Base-by-base conservation (phyloP, 2,888 invertebrate genomes). In the Elegia similella region DNA sequence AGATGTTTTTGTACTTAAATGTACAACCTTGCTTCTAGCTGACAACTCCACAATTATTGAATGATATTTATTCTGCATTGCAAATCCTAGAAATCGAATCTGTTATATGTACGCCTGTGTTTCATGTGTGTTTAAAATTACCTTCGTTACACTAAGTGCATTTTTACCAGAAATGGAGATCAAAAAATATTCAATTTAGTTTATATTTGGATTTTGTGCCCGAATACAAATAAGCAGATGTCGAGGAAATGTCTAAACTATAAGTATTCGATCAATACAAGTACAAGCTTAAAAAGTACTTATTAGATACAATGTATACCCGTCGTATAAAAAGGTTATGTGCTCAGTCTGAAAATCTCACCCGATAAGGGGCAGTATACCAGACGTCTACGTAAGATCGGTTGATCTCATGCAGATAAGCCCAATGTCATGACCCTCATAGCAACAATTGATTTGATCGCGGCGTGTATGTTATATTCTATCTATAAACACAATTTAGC, bases 341-440 rank as follows among this genome's bases (percentile, higher is more conserved):
- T 73, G 73, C 69, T 77, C 82, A 82, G 82, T 84, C 80, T 78
- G 52, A 82, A 79, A 74, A 74, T 78, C 76, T 76, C 78, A 76
- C 72, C 76, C 68, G 69, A 70, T 63, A 15, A 15, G 32, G 30
- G 23, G 23, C 23, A 23, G 23, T 23, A 5, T 23, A n/a, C n/a
- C 30, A 48, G 30, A 47, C 30, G 30, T 29, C 6, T 30, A 30
- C 6, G 7, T 30, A 48, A 30, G 13, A 48, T 30, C 30, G 7
- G 30, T 8, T 2, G 16, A 16, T 50, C 16, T 15, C 34, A 34
- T 32, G 34, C 5, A 6, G 34, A 7, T 13, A 50, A 17, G 8
- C 17, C 10, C 12, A 61, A 15, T 17, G 32, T n/a, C 34, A 12
- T 34, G 2, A 12, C 15, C 48, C 17, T 46, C 29, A 5, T 13